Conservation (phyloP, 2,113 vertebrate genomes). For the Etheostoma cragini region DNA sequence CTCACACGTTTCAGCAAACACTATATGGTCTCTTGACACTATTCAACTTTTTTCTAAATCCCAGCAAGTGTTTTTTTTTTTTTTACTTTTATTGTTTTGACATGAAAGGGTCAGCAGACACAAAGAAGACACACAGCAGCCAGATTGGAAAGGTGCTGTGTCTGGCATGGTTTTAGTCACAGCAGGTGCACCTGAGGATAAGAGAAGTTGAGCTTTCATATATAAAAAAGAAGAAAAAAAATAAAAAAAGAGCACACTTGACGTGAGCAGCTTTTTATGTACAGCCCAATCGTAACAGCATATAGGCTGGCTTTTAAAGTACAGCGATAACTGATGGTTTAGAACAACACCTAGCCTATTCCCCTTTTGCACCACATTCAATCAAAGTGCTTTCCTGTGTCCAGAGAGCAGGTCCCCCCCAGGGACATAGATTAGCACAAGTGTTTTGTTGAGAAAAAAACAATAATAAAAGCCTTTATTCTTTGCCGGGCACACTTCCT, state of each 20-base stretch:
- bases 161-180: constrained; percentile 56
- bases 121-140: constrained; percentile 45
- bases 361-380: neutral
- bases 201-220: constrained; percentile 32
- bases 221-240: too few relatives aligned
- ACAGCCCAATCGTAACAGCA: constrained; percentile 27
- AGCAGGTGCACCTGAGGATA: constrained; percentile 51
- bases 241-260: constrained; percentile 7
- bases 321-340: neutral
- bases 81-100: constrained; percentile 35
- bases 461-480: constrained; percentile 1
- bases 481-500: neutral
- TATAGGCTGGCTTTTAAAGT: constrained; percentile 8
- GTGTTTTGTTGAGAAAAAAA: neutral
- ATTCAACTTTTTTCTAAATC: constrained; percentile 34
- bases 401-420: constrained; percentile 18
- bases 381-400: constrained; percentile 16
- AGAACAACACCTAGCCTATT: constrained; percentile 4
- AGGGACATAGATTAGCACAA: neutral
- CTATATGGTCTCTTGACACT: constrained; percentile 35
- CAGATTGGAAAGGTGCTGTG: constrained; percentile 29
- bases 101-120: constrained; percentile 61
- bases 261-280: constrained; percentile 28
- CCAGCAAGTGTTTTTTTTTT: neutral
- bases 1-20: constrained; percentile 38